Conservation (phyloP, 2,113 vertebrate genomes). For the Stigmatopora argus region DNA sequence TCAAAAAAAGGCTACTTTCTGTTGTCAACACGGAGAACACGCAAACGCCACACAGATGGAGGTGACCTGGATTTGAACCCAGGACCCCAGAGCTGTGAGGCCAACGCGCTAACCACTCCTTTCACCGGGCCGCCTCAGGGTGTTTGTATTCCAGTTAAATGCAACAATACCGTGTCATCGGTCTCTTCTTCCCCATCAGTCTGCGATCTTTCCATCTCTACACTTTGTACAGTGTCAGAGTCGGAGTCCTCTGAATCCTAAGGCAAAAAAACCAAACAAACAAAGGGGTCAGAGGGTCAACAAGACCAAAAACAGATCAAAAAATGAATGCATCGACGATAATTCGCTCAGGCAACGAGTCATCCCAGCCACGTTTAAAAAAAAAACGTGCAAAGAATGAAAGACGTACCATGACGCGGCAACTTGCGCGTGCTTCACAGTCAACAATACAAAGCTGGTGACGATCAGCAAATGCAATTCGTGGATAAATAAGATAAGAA, state of each 20-base stretch:
- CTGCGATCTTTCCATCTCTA: constrained; percentile 35
- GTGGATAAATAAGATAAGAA: neutral
- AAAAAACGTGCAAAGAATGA: neutral
- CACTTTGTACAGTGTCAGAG: constrained; percentile 14
- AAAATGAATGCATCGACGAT: neutral
- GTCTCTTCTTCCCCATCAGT: constrained; percentile 24
- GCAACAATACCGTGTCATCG: constrained; percentile 24
- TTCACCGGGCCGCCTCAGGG: no score
- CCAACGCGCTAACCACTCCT: no score
- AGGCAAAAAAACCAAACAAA: neutral
- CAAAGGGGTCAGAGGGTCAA: neutral
- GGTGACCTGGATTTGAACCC: no score
- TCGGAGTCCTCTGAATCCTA: constrained; percentile 47
- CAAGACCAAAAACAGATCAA: neutral
- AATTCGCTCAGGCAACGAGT: neutral
- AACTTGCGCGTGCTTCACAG: neutral
- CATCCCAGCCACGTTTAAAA: neutral
- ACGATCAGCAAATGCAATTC: neutral
- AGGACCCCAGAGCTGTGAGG: no score
- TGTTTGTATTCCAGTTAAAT: no score
- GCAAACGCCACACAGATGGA: no score
- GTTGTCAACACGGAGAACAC: no score
- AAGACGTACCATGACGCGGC: constrained; percentile 35
- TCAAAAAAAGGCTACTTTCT: no score
- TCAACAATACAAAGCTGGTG: constrained; percentile 1